A percentile compares a stretch with the other conserved stretches of the same genome.
These are phyloP conservation scores for Melipona bicolor DNA, from an alignment of 2,888 invertebrate genomes.

Conservation along the genomic window DNA sequence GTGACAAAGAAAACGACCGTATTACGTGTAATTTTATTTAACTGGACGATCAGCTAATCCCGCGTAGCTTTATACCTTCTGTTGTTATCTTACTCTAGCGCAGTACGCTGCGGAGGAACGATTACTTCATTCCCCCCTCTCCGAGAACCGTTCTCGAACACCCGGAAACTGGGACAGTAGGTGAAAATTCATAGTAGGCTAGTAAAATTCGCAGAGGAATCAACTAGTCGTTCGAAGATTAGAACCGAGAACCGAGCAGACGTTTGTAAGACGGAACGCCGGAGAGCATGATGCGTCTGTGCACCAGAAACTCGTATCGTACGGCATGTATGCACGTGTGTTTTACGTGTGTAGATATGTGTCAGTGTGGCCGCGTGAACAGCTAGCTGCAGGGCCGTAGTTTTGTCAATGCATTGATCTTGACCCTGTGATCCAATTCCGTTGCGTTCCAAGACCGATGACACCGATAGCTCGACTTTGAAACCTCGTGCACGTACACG, in stretches of 20 bases:
- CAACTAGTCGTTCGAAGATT: constrained; percentile 44
- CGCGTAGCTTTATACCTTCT: constrained; percentile 31
- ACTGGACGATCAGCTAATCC: constrained; percentile 23
- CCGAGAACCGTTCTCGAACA: background rate
- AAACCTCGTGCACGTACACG: background rate
- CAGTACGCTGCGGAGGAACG: background rate
- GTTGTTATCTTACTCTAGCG: background rate
- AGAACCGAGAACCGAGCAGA: constrained; percentile 8
- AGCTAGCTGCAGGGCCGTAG: constrained; percentile 40
- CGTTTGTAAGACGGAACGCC: background rate
- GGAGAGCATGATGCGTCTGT: constrained; percentile 22
- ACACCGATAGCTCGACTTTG: background rate
- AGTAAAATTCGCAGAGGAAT: constrained; percentile 23
- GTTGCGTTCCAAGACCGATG: background rate
- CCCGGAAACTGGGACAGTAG: background rate
- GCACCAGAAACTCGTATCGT: constrained; percentile 4
- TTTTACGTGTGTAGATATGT: constrained; percentile 14
- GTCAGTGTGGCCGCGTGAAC: constrained; percentile 11
- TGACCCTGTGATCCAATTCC: background rate
- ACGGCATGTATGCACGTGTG: constrained; percentile 20
- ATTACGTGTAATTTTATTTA: constrained; percentile 62
- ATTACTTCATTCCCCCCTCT: constrained; percentile 21
- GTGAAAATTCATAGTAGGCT: background rate
- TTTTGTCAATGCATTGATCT: constrained; percentile 32
- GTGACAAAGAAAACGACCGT: constrained; percentile 46